phyloP scores from a whole-genome alignment of 1,140 invertebrate species.

The Aphelinus atriplicis region DNA sequence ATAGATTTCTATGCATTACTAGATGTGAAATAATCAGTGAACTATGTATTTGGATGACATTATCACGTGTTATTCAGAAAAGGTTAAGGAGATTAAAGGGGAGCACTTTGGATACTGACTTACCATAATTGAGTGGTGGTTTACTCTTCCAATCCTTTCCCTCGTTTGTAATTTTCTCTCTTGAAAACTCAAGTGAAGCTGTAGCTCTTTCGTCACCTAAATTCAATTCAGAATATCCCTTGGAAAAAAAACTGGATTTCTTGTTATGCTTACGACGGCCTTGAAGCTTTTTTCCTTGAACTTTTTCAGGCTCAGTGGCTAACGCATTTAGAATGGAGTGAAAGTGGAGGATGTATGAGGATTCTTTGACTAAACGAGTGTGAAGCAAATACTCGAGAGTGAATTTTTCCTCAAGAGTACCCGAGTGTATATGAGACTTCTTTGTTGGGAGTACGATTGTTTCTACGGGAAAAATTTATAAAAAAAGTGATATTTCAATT shows the following conservation, averaged over 20 bases:
- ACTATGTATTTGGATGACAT: no score
- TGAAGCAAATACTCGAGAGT: neutral
- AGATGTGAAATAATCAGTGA: no score
- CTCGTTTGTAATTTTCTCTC: neutral
- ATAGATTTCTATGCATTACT: no score
- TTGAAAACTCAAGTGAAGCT: conserved; percentile 1
- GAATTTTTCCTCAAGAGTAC: no score
- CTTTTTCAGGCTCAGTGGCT: neutral
- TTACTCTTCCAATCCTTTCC: neutral
- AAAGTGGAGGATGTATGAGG: neutral
- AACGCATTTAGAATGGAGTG: neutral
- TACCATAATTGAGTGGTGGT: neutral
- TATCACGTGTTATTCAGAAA: no score
- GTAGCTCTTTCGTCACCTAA: conserved; percentile 1
- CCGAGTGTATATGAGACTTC: no score
- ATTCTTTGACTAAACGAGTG: neutral
- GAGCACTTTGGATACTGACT: no score
- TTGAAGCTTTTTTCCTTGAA: neutral
- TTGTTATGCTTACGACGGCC: conserved; percentile 8
- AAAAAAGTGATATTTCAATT: no score
- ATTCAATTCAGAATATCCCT: conserved; percentile 5
- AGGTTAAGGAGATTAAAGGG: no score
- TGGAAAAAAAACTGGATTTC: neutral
- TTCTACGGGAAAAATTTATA: no score
- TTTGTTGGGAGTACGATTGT: no score